Conservation (phyloP, 2,888 invertebrate species). For the Elgonia sp. region DNA sequence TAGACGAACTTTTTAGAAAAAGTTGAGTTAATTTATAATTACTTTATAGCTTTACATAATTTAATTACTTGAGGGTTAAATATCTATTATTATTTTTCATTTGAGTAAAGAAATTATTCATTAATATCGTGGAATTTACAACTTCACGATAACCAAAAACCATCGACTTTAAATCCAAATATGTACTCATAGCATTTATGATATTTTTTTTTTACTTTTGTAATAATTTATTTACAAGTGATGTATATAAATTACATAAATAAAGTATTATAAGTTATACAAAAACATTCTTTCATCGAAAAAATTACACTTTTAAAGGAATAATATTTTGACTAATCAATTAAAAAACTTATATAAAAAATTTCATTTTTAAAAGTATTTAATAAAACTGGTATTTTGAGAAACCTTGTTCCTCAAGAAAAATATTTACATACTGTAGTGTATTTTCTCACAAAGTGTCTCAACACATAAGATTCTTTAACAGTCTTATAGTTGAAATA, state of each 20-base stretch:
- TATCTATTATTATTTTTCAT: slow-evolving; percentile 31
- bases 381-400: slow-evolving; percentile 47
- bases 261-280: too few species aligned
- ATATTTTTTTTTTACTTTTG: slow-evolving; percentile 16
- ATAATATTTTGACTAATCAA: slow-evolving; percentile 35
- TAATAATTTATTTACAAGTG: slow-evolving; percentile 64
- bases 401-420: slow-evolving; percentile 47
- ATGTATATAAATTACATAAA: slow-evolving; percentile 64
- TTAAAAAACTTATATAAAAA: slow-evolving; percentile 45
- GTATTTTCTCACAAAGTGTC: slow-evolving; percentile 43
- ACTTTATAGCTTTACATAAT: slow-evolving; percentile 61
- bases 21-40: slow-evolving; percentile 65
- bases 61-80: slow-evolving; percentile 36
- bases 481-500: slow-evolving; percentile 59
- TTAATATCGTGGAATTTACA: slow-evolving; percentile 34
- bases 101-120: slow-evolving; percentile 28
- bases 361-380: slow-evolving; percentile 35
- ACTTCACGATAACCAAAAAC: slow-evolving; percentile 35
- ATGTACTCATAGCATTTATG: slow-evolving; percentile 24
- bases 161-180: background rate
- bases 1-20: slow-evolving; percentile 76
- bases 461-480: slow-evolving; percentile 53
- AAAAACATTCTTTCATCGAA: slow-evolving; percentile 33
- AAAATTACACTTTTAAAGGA: slow-evolving; percentile 45
- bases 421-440: slow-evolving; percentile 59